Evolutionary conservation across 2,888 invertebrate species (phyloP).

Genomic region (Callosobruchus maculatus): DNA sequence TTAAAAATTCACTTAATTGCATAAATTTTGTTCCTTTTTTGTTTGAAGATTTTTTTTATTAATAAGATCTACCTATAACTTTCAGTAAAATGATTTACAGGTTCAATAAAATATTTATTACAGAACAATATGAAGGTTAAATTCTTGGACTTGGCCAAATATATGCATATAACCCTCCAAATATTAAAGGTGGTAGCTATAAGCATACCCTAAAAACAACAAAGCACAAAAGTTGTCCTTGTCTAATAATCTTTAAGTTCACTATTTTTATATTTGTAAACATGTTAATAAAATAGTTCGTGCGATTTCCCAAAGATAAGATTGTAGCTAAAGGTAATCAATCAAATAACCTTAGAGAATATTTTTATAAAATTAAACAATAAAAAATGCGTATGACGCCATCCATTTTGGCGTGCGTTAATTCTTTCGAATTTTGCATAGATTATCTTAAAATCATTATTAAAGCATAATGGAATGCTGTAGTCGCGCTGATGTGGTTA

Average conservation of each 20-base stretch:
- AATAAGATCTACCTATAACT: too few species aligned
- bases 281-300: too few species aligned
- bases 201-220: background rate
- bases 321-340: background rate
- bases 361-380: background rate
- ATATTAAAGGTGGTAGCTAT: too few species aligned
- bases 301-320: background rate
- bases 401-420: background rate
- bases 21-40: too few species aligned
- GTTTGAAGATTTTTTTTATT: too few species aligned
- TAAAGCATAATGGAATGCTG: too few species aligned
- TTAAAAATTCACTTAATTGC: too few species aligned
- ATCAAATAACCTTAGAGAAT: background rate
- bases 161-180: too few species aligned
- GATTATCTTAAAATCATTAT: too few species aligned
- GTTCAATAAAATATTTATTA: background rate
- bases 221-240: background rate
- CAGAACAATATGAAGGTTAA: background rate
- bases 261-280: background rate
- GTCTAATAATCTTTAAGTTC: background rate
- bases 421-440: background rate
- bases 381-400: background rate
- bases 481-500: background rate
- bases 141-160: background rate
- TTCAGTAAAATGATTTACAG: background rate